These are phyloP conservation scores for Poecilia velifera DNA, from an alignment of 2,797 vertebrate species.

Conservation along the genomic window DNA sequence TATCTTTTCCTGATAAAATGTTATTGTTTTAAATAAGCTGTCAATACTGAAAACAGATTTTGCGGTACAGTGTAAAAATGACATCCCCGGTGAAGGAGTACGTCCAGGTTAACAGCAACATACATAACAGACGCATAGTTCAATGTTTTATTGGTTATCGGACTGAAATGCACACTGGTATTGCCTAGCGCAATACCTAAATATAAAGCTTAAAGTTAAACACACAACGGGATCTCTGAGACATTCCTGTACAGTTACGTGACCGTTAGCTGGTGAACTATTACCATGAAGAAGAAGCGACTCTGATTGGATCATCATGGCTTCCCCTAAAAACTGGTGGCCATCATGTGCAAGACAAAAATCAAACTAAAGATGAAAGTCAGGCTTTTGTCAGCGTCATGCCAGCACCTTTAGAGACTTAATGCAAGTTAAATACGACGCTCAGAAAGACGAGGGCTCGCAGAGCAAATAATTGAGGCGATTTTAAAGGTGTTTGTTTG, in stretches of 20 bases:
- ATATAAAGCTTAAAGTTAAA: background rate
- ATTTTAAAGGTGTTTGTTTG: background rate
- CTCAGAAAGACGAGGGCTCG: rapidly evolving
- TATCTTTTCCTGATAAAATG: background rate
- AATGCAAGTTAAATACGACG: rapidly evolving
- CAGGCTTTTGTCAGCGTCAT: background rate
- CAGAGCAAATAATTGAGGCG: background rate
- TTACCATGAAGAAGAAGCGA: constrained; percentile 1
- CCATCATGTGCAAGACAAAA: constrained; percentile 46
- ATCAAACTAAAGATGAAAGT: constrained; percentile 51
- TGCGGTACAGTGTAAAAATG: background rate
- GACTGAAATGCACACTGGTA: background rate
- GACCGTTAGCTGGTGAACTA: constrained; percentile 25
- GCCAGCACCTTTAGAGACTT: rapidly evolving
- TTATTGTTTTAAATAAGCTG: background rate
- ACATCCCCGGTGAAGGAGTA: background rate
- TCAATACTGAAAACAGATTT: background rate
- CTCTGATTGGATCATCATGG: constrained; percentile 78
- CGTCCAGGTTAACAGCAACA: background rate
- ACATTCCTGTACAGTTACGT: background rate
- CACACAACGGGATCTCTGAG: background rate
- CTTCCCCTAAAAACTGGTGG: constrained; percentile 67
- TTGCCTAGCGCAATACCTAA: background rate
- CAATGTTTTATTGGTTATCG: background rate
- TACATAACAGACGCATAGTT: background rate